Evolutionary conservation across 2,888 invertebrate species (phyloP), one percentile per base, ranked within the genome.

Genomic region (Eupeodes luniger): DNA sequence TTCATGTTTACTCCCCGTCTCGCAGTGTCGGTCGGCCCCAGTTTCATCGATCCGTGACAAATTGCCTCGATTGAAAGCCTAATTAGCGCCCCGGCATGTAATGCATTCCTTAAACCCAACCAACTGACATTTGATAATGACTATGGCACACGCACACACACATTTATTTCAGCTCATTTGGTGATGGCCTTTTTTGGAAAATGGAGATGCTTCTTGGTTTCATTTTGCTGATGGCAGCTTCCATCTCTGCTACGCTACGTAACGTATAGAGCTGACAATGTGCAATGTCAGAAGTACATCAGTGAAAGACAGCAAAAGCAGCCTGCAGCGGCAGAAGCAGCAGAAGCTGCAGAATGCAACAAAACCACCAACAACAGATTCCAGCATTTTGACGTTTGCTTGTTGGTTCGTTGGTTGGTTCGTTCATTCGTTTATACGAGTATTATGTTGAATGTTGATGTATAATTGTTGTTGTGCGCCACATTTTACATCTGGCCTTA

Each of bases 61-160:
- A 84, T 84, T 81, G 57, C 47, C 40, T 57, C 55, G 40, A 67
- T 83, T 74, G 74, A 87, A 84, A 72, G 55, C 72, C 85, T 77
- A 85, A 85, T 88, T 88, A 88, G 74, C 78, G 62, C 57, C 59
- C 64, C 55, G 11, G 16, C 82, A 75, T 59, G 62, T 70, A 81
- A 77, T 61, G 51, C 78, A 78, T 75, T 57, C 75, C 69, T 64
- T 66, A 57, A 69, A 57, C 55, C 40, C 74, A 78, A 59, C 69
- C 69, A 77, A 53, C 78, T 78, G 77, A 85, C 88, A 85, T 85
- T 78, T 75, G 88, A 81, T 85, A 85, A 88, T 81, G 85, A 75
- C 74, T 78, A 59, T 62, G 77, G 51, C 81, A 78, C 19, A 74
- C 66, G 67, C 61, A 77, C 67, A 67, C 67, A 62, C 67, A 85